Conservation (phyloP, 2,797 vertebrate genomes). For the Lutjanus campechanus region DNA sequence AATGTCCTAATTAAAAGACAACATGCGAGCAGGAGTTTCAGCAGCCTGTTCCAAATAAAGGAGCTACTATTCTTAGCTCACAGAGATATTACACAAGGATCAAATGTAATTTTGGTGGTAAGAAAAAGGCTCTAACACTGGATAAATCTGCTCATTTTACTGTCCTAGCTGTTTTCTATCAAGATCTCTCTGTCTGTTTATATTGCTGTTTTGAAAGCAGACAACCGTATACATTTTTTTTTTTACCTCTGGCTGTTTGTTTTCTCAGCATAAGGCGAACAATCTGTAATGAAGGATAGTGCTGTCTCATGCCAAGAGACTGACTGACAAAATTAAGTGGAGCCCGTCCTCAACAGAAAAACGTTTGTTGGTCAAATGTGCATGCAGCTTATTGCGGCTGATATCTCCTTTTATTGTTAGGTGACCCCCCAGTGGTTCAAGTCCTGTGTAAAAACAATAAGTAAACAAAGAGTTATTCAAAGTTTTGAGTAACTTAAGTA, state of each 20-base stretch:
- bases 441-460: too few species aligned
- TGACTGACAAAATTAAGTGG: constrained; percentile 18
- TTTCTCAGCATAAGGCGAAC: constrained; percentile 27
- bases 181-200: neutral
- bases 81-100: constrained; percentile 19
- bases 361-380: too few species aligned
- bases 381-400: too few species aligned
- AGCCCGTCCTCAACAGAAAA: too few species aligned
- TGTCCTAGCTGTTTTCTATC: neutral
- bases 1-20: constrained; percentile 67
- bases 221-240: neutral
- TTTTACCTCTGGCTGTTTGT: constrained; percentile 40
- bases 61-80: constrained; percentile 51
- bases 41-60: constrained; percentile 51
- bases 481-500: too few species aligned
- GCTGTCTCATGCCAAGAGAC: constrained; percentile 3
- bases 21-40: constrained; percentile 46
- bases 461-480: too few species aligned
- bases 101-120: constrained; percentile 14
- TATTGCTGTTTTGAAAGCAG: constrained; percentile 11
- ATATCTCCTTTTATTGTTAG: too few species aligned
- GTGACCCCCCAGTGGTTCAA: too few species aligned
- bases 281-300: constrained; percentile 25
- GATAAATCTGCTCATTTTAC: constrained; percentile 18
- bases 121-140: neutral